Evolutionary conservation across 2,888 invertebrate species (phyloP).

Genomic region (Folsomia candida): DNA sequence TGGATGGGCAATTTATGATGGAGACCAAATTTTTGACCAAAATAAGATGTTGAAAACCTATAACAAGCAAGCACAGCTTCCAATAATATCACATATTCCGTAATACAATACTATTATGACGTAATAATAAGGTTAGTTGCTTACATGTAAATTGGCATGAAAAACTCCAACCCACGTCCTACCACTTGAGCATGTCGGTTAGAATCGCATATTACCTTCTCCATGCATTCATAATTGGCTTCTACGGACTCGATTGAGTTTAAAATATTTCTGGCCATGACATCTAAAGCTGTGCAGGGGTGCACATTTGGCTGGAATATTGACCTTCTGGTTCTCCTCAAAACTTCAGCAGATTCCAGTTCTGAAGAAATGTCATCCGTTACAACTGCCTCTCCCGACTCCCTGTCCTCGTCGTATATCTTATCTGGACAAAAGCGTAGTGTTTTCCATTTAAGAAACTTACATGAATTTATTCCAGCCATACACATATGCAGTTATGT

Average conservation of each 20-base stretch:
- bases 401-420: no score
- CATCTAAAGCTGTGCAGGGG: constrained; percentile 36
- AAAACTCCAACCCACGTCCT: constrained; percentile 40
- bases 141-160: constrained; percentile 47
- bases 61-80: neutral
- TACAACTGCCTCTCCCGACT: no score
- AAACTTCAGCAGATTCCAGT: no score
- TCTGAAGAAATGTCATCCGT: no score
- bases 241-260: constrained; percentile 42
- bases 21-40: constrained; percentile 35
- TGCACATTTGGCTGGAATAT: constrained; percentile 33
- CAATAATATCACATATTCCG: neutral
- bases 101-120: constrained; percentile 30
- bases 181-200: constrained; percentile 43
- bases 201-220: constrained; percentile 38
- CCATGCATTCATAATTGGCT: constrained; percentile 40
- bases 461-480: no score
- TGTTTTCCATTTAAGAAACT: no score
- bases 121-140: constrained; percentile 25
- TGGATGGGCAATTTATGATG: constrained; percentile 39
- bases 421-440: no score
- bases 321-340: constrained; percentile 18
- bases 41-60: constrained; percentile 40
- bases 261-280: constrained; percentile 33
- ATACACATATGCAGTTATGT: no score